phyloP scores from a whole-genome alignment of 2,888 invertebrate genomes.

The Pristionchus exspectatus region DNA sequence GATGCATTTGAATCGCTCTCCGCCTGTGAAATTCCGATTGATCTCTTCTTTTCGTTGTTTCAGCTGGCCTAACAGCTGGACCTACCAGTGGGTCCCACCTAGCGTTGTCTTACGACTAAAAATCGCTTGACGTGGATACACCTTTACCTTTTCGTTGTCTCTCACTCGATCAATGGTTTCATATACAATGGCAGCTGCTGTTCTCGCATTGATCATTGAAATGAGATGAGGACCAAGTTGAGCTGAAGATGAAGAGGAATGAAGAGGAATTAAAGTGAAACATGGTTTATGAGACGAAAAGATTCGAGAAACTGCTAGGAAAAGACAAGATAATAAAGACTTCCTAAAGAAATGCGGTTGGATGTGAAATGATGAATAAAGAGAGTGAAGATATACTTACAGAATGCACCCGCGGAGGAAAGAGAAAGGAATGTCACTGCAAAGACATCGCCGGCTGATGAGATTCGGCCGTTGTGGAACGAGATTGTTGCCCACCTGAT shows the following conservation, averaged over 20 bases:
- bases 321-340: no score
- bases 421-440: conserved; percentile 34
- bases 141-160: no score
- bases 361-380: no score
- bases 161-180: conserved; percentile 10
- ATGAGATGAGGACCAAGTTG: conserved; percentile 27
- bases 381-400: not conserved
- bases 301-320: no score
- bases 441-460: not conserved
- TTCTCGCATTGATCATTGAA: conserved; percentile 13
- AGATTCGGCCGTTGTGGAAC: conserved; percentile 23
- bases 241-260: not conserved
- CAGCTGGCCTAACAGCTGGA: no score
- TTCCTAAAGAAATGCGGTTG: no score
- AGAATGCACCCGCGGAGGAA: not conserved
- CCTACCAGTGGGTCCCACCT: no score
- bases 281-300: no score
- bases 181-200: conserved; percentile 15
- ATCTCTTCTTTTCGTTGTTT: not conserved
- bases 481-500: not conserved
- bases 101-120: no score
- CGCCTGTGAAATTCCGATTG: not conserved
- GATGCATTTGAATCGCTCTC: not conserved
- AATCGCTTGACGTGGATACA: no score
- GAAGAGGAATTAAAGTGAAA: no score